Base-by-base conservation (phyloP, 1,140 invertebrate species). In the Zaprionus capensis region DNA sequence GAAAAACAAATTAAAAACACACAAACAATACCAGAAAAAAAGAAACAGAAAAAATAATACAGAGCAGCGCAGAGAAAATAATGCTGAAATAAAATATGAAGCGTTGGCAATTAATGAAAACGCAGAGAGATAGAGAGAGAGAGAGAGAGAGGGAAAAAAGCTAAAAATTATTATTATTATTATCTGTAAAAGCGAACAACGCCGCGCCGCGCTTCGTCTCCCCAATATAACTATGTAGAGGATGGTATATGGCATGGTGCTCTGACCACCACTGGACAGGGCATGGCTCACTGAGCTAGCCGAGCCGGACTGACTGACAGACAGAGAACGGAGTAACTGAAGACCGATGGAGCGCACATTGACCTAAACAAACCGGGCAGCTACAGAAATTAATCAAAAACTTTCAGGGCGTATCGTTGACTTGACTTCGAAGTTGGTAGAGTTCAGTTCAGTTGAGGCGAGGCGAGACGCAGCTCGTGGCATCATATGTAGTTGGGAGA, bases 21-120 rank as follows among this genome's bases (percentile, higher is more conserved):
- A 71, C 55, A 36, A 22, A 73, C n/a, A 71, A 41, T 53, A 34
- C 64, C 38, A 63, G 15, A 34, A 61, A 67, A 67, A 44, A 70
- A 66, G 14, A 28, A 58, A 51, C 9, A 12, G 9, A 51, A 75
- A 83, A 67, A 87, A 87, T 83, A 87, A 51, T 51, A 46, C 57
- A 11, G 36, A 67, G 31, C 46, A 66, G 51, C n/a, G 14, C 26
- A 75, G 28, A 71, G 53, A 76, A 78, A 83, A 67, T 78, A 88
- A 78, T 71, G 77, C 71, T 87, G 84, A 87, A 87, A 87, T 88
- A 87, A 87, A 84, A 88, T 88, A 88, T 88, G 85, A 88, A 88
- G 76, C 82, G 84, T 88, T 88, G 84, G 84, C 84, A 88, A 90
- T 88, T 88, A 88, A 87, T 87, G 71, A 78, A 78, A 72, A 58